Percentiles rank a stretch among this genome's conserved stretches.
phyloP scores from a whole-genome alignment of 2,888 invertebrate genomes.

The Phymatocera aterrima region DNA sequence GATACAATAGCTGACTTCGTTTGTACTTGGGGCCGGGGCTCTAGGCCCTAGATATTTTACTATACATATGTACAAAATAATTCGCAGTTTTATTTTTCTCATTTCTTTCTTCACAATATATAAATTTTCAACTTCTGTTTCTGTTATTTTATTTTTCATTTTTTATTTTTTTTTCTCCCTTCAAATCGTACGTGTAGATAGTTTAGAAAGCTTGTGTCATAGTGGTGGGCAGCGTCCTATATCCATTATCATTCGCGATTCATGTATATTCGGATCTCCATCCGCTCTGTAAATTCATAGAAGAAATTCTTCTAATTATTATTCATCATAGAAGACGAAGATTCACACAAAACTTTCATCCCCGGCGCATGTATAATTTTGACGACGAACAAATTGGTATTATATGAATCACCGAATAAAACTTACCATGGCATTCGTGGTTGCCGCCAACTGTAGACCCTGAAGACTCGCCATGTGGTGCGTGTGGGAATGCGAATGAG shows the following conservation, averaged over 20 bases:
- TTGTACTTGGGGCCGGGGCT: conserved; percentile 74
- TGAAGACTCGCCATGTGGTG: conserved; percentile 77
- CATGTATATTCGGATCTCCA: conserved; percentile 97
- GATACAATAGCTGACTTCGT: conserved; percentile 72
- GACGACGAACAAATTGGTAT: too few relatives aligned
- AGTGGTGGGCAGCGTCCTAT: conserved; percentile 70
- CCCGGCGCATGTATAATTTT: neutral
- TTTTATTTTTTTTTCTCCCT: conserved; percentile 23
- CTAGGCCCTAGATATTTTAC: conserved; percentile 68
- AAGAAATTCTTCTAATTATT: neutral
- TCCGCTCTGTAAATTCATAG: conserved; percentile 85
- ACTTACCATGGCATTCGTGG: conserved; percentile 81
- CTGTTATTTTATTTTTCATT: neutral
- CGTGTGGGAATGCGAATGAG: conserved; percentile 74
- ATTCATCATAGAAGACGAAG: neutral
- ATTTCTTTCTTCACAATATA: neutral
- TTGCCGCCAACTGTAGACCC: conserved; percentile 78
- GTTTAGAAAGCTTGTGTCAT: conserved; percentile 58
- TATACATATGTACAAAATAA: conserved; percentile 45
- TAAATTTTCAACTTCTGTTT: neutral
- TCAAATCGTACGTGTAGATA: conserved; percentile 48
- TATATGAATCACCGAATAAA: neutral
- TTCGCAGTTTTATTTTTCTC: conserved; percentile 39
- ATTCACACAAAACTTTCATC: neutral
- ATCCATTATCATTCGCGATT: conserved; percentile 79